These are phyloP conservation scores for Electrophaes corylata DNA, from an alignment of 2,888 invertebrate species.

Conservation along the genomic window DNA sequence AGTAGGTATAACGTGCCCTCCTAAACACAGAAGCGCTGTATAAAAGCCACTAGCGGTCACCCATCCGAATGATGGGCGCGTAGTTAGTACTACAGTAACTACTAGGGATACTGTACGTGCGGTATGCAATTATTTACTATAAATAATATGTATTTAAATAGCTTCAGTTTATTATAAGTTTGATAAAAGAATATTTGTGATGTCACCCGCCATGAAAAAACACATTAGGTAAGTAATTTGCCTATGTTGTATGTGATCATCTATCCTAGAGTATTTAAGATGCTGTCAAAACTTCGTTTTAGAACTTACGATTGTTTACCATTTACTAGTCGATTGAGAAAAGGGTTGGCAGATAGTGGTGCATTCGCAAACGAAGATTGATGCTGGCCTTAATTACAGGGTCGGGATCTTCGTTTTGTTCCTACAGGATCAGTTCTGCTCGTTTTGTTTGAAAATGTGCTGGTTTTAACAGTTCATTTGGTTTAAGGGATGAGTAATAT, in stretches of 20 bases:
- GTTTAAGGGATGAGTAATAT: conserved; percentile 14
- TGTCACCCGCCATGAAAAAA: no score
- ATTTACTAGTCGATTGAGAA: conserved; percentile 20
- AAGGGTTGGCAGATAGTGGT: conserved; percentile 33
- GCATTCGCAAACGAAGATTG: conserved; percentile 49
- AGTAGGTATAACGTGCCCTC: no score
- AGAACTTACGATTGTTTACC: not conserved
- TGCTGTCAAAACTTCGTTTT: not conserved
- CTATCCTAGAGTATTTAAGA: not conserved
- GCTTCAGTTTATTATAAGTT: no score
- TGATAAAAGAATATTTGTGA: no score
- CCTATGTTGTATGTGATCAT: not conserved
- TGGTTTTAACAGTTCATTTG: conserved; percentile 26
- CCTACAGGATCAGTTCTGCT: conserved; percentile 23
- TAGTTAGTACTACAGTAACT: no score
- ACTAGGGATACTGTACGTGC: no score
- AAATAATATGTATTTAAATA: no score
- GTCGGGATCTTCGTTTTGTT: conserved; percentile 28
- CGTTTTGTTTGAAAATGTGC: conserved; percentile 23
- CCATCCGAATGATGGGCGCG: no score
- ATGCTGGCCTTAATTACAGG: conserved; percentile 53
- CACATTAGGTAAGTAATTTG: no score
- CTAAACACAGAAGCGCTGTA: no score
- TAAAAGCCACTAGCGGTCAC: no score
- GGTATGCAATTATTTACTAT: no score